These are phyloP conservation scores for Tenthredo scrophulariae DNA, from an alignment of 2,888 invertebrate species.

Conservation along the genomic window DNA sequence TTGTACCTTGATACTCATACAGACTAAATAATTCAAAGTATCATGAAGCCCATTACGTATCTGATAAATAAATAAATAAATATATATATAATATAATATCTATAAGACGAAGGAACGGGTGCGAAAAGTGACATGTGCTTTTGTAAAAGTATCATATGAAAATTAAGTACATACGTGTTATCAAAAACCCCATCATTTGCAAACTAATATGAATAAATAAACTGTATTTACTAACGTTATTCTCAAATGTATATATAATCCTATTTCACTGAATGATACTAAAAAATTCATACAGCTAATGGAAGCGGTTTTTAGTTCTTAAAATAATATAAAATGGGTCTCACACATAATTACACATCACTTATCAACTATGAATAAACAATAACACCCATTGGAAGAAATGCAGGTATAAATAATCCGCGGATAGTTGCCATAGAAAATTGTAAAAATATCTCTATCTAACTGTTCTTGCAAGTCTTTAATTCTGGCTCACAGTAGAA, in stretches of 20 bases:
- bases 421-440: background rate
- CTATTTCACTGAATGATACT: slow-evolving; percentile 8
- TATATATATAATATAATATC: slow-evolving; percentile 1
- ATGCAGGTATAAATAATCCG: background rate
- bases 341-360: background rate
- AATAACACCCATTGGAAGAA: background rate
- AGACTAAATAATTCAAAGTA: background rate
- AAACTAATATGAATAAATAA: slow-evolving; percentile 44
- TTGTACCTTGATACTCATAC: slow-evolving; percentile 5
- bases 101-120: background rate
- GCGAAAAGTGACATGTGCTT: slow-evolving; percentile 43
- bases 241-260: slow-evolving; percentile 11
- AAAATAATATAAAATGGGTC: background rate
- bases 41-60: background rate
- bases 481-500: slow-evolving; percentile 18
- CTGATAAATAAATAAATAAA: slow-evolving; percentile 27
- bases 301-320: background rate
- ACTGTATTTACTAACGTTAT: slow-evolving; percentile 44
- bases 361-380: background rate
- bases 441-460: background rate
- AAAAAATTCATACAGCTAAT: background rate
- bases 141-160: slow-evolving; percentile 5
- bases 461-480: background rate
- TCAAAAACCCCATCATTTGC: background rate
- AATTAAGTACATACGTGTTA: slow-evolving; percentile 16